Evolutionary conservation across 2,888 invertebrate species (phyloP).

Genomic region (Pterostichus niger): DNA sequence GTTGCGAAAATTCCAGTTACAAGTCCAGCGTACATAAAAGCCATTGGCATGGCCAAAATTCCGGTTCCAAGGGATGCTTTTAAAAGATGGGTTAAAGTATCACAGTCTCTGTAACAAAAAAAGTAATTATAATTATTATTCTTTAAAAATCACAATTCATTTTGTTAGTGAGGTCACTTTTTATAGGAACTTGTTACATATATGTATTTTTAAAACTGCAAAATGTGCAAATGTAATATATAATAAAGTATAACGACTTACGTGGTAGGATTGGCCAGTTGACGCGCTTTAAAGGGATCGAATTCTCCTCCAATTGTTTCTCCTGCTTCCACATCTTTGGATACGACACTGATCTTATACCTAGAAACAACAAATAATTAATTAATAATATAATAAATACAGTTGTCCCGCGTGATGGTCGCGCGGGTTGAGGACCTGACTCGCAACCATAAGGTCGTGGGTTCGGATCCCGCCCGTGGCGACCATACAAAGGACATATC

Average conservation of each 20-base stretch:
- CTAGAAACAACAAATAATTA: constrained; percentile 73
- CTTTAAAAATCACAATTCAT: neutral
- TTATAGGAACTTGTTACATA: too few species aligned
- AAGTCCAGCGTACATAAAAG: constrained; percentile 93
- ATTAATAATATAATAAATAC: neutral
- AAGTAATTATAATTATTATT: constrained; percentile 26
- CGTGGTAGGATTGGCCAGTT: constrained; percentile 88
- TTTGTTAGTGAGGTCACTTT: too few species aligned
- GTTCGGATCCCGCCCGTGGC: too few species aligned
- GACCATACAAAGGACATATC: too few species aligned
- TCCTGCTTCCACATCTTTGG: constrained; percentile 82
- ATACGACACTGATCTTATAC: constrained; percentile 79
- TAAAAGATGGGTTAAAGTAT: constrained; percentile 94
- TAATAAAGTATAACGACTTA: constrained; percentile 78
- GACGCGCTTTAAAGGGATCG: constrained; percentile 87
- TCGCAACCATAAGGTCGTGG: too few species aligned
- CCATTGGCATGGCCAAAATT: constrained; percentile 95
- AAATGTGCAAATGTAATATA: neutral
- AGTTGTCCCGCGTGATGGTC: too few species aligned
- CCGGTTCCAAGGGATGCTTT: constrained; percentile 98
- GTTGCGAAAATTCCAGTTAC: constrained; percentile 91
- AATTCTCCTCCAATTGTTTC: constrained; percentile 77
- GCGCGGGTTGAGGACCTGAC: too few species aligned
- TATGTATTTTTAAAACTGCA: too few species aligned
- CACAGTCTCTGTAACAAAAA: constrained; percentile 85